Percentiles rank a stretch among this genome's conserved stretches.
Evolutionary conservation across 1,140 invertebrate species (phyloP).

Genomic region (Caenorhabditis remanei): DNA sequence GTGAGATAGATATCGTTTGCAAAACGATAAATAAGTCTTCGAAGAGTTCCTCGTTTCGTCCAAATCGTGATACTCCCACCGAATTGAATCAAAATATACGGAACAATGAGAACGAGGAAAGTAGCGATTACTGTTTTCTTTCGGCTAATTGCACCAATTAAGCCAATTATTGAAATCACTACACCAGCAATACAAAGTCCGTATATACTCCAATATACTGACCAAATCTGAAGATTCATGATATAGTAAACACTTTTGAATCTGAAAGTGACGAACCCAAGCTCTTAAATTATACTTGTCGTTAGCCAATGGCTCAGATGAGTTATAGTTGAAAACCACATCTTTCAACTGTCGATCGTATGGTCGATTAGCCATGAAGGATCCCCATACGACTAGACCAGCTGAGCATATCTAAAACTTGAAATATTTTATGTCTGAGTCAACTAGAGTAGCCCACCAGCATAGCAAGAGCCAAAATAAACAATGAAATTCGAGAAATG

Average conservation of each 20-base stretch:
- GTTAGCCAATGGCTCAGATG: neutral
- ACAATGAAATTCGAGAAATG: neutral
- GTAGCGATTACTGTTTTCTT: neutral
- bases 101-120: neutral
- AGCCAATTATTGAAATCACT: neutral
- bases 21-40: constrained; percentile 9
- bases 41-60: neutral
- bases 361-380: neutral
- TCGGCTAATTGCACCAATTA: constrained; percentile 5
- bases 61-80: neutral
- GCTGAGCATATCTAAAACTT: neutral
- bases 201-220: constrained; percentile 12
- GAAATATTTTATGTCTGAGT: too few species aligned
- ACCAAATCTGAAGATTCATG: neutral
- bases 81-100: neutral
- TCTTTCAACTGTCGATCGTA: constrained; percentile 29
- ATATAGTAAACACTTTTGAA: neutral
- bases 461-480: neutral
- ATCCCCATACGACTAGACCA: constrained; percentile 2
- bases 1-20: constrained; percentile 26
- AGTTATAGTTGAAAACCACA: constrained; percentile 32
- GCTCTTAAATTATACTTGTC: constrained; percentile 11
- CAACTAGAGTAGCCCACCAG: constrained; percentile 7
- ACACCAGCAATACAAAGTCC: neutral
- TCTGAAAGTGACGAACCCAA: neutral